A percentile compares a stretch with the other conserved stretches of the same genome.
These are phyloP conservation scores for Trachurus trachurus DNA, from an alignment of 2,797 vertebrate genomes.

Conservation along the genomic window DNA sequence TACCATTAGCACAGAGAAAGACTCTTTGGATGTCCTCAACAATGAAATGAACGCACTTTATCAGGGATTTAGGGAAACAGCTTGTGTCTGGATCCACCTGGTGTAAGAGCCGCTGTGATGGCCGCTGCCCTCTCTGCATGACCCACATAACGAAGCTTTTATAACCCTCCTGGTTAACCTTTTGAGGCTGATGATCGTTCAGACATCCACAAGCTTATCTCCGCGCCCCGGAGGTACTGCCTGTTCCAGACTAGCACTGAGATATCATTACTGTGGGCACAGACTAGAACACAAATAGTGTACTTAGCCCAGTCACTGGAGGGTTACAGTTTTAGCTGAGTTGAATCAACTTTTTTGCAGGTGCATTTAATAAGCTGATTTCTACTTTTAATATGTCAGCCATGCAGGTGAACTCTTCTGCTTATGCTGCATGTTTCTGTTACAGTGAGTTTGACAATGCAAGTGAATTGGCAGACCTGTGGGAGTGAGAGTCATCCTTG, in stretches of 20 bases:
- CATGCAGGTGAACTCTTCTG: slow-evolving; percentile 1
- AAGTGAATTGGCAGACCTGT: neutral
- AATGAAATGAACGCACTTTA: neutral
- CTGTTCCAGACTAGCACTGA: slow-evolving; percentile 57
- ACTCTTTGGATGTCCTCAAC: neutral
- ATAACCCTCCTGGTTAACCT: slow-evolving; percentile 75
- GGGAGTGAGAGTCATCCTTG: neutral
- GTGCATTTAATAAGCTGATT: slow-evolving; percentile 36
- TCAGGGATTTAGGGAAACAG: neutral
- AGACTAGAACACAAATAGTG: slow-evolving; percentile 31
- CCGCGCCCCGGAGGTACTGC: slow-evolving; percentile 57
- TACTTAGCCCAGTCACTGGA: slow-evolving; percentile 41
- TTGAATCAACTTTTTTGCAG: slow-evolving; percentile 22
- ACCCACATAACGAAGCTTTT: slow-evolving; percentile 74
- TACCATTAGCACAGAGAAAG: neutral
- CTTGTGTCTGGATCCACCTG: slow-evolving; percentile 12
- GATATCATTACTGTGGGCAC: slow-evolving; percentile 59
- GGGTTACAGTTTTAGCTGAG: slow-evolving; percentile 19
- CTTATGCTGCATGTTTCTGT: slow-evolving; percentile 19
- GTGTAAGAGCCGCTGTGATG: slow-evolving; percentile 10
- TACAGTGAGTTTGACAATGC: neutral
- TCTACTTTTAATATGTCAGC: slow-evolving; percentile 27
- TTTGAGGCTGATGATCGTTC: slow-evolving; percentile 72
- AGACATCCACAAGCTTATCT: slow-evolving; percentile 67
- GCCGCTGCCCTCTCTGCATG: slow-evolving; percentile 46